phyloP scores from a whole-genome alignment of 2,797 vertebrate species.

The Bovichtus diacanthus region DNA sequence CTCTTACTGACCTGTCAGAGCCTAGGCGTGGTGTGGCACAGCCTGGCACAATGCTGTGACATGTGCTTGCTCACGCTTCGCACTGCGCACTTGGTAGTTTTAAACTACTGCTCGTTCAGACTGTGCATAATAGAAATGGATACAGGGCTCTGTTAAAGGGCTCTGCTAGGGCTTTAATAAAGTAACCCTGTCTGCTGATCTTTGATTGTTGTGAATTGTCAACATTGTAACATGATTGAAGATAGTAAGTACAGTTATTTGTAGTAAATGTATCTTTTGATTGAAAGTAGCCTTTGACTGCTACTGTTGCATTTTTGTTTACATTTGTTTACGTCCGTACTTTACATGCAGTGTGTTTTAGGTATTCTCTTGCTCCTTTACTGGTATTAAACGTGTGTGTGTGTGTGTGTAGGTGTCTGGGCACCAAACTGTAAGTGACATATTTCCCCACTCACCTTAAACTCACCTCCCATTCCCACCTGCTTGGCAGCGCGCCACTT shows the following conservation, averaged over 20 bases:
- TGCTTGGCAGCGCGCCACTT: conserved; percentile 54
- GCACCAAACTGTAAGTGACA: conserved; percentile 50
- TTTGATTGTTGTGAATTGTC: conserved; percentile 29
- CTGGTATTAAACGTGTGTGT: conserved; percentile 1
- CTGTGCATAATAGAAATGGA: conserved; percentile 33
- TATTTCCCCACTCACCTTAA: conserved; percentile 69
- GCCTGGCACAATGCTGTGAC: conserved; percentile 64
- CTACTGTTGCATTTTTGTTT: not conserved
- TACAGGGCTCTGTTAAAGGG: conserved; percentile 15
- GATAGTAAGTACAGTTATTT: conserved; percentile 29
- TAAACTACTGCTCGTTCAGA: conserved; percentile 56
- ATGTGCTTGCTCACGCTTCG: conserved; percentile 69
- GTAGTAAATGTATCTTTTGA: not conserved
- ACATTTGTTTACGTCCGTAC: not conserved
- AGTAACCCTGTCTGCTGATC: conserved; percentile 22
- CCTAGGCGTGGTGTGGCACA: conserved; percentile 42
- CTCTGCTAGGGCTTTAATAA: conserved; percentile 19
- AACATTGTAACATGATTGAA: conserved; percentile 12
- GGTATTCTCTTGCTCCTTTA: not conserved
- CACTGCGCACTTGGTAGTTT: conserved; percentile 58
- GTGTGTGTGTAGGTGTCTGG: conserved; percentile 21
- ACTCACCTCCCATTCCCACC: conserved; percentile 68
- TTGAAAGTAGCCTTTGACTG: not conserved
- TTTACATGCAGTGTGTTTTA: not conserved
- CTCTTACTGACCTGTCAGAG: conserved; percentile 78